These are phyloP conservation scores for Prosapia bicincta DNA, from an alignment of 2,888 invertebrate genomes.

Conservation along the genomic window DNA sequence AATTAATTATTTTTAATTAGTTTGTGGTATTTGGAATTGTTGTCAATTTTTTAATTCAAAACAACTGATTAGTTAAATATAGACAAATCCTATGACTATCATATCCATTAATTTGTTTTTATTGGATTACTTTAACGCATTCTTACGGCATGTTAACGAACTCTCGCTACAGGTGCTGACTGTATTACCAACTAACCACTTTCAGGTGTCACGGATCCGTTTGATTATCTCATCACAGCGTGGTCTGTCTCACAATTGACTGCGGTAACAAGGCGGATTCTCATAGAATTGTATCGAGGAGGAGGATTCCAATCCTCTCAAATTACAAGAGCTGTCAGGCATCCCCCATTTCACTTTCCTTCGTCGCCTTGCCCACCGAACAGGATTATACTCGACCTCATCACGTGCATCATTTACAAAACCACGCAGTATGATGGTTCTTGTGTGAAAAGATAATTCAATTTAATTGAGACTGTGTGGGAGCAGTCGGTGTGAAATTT, in stretches of 20 bases:
- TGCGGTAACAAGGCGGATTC: not conserved
- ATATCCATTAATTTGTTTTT: too few species aligned
- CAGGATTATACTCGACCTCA: too few species aligned
- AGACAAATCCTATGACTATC: too few species aligned
- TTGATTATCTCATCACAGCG: not conserved
- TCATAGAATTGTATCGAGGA: not conserved
- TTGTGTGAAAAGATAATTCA: not conserved
- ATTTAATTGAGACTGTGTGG: not conserved
- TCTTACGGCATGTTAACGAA: too few species aligned
- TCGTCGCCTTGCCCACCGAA: too few species aligned
- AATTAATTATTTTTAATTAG: too few species aligned
- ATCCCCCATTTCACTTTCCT: too few species aligned
- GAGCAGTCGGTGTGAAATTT: not conserved
- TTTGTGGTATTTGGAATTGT: too few species aligned
- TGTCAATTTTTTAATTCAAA: too few species aligned
- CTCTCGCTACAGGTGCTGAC: too few species aligned
- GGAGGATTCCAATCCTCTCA: not conserved
- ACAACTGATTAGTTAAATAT: too few species aligned
- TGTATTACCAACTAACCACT: not conserved
- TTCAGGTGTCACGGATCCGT: not conserved
- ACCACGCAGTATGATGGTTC: not conserved
- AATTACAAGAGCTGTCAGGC: not conserved
- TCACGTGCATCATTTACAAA: not conserved
- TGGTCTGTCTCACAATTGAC: not conserved
- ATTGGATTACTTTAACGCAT: too few species aligned